Base-by-base conservation (phyloP, 2,888 invertebrate genomes). In the Brachynemurus nebulosus region DNA sequence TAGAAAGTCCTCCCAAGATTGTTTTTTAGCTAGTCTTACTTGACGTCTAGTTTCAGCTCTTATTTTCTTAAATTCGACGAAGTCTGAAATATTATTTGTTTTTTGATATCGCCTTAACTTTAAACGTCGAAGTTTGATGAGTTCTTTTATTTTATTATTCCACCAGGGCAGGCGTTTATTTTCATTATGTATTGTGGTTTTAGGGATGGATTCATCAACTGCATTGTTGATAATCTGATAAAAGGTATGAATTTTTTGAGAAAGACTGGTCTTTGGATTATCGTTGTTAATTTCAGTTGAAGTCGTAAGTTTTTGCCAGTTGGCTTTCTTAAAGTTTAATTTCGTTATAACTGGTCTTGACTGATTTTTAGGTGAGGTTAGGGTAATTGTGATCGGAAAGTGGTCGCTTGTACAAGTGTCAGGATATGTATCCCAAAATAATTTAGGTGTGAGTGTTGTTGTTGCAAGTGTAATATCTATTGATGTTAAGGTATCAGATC, bases 401-500 rank as follows among this genome's bases (percentile, higher is more conserved):
- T 53, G 52, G 30, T 54, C 52, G 12, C 49, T 51, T 12, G 45
- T 45, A 25, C 50, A 46, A 6, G 42, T 17, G 1, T 52, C 42
- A 0, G 38, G 18, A 0, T 36, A 1, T 4, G 33, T 42, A 11
- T 45, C 8, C 48, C 47, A 51, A 4, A 45, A 23, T 1, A 49
- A 35, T 12, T 11, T 12, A 11, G 5, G 7, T 6, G 48, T 39
- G 3, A 53, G 36, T 1, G 21, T 20, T 2, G 45, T 23, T 6
- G 23, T 23, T 6, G 23, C 6, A 7, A 23, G 27, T 27, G 27
- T 27, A n/a, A 27, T 27, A 27, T 27, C 27, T n/a, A 27, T 27
- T n/a, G 9, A n/a, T 27, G 27, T 4, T 9, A 27, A 27, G 27
- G 27, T 12, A 4, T 9, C 12, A 27, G 27, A 27, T 27, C 11